A percentile compares a stretch with the other conserved stretches of the same genome.
Evolutionary conservation across 2,113 vertebrate species (phyloP).

Genomic region (Anhinga anhinga): DNA sequence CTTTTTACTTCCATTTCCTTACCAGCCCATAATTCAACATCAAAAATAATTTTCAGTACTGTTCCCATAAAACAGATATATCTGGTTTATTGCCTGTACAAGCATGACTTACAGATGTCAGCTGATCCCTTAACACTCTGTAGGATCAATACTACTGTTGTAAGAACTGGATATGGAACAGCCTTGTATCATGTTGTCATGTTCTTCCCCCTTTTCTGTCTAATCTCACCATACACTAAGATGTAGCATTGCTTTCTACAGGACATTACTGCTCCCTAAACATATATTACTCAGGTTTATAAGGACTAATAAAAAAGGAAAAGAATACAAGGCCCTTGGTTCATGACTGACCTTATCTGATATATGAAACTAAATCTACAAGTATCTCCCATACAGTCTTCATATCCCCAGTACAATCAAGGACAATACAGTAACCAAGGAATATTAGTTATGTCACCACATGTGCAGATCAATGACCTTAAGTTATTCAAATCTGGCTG

Average conservation of each 20-base stretch:
- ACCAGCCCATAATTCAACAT: slow-evolving; percentile 42
- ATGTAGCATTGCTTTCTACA: background rate
- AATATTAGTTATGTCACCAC: background rate
- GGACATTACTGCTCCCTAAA: background rate
- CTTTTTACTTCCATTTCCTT: background rate
- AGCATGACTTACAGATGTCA: slow-evolving; percentile 16
- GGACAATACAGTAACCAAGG: background rate
- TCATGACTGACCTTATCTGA: background rate
- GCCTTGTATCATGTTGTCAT: background rate
- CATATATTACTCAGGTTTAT: background rate
- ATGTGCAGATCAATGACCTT: background rate
- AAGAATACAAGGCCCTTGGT: background rate
- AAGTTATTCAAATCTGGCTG: background rate
- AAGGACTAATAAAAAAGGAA: background rate
- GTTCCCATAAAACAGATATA: slow-evolving; percentile 61
- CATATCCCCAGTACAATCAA: background rate
- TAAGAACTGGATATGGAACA: background rate
- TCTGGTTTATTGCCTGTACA: slow-evolving; percentile 58
- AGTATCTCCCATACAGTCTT: background rate
- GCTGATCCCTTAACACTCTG: slow-evolving; percentile 57
- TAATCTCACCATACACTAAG: background rate
- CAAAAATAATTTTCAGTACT: slow-evolving; percentile 63
- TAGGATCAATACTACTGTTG: background rate
- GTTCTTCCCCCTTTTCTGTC: background rate
- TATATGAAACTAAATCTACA: background rate